Percentiles rank a stretch among this genome's conserved stretches.
These are phyloP conservation scores for Babylonia areolata DNA, from an alignment of 1,140 invertebrate species.

Conservation along the genomic window DNA sequence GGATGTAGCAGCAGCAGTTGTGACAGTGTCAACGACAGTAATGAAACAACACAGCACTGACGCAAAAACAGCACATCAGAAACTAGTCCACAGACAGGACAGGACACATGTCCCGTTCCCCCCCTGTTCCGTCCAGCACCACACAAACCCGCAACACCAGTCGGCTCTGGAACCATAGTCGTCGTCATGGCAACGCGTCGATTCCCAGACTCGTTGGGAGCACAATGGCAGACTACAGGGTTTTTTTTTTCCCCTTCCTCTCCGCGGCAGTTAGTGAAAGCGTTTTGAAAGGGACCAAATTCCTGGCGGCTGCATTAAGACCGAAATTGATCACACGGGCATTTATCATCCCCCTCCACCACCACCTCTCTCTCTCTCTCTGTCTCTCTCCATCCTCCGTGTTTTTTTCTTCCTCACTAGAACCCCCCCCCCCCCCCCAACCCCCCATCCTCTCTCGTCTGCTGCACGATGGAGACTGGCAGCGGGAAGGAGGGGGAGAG, in stretches of 20 bases:
- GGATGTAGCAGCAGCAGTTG: no score
- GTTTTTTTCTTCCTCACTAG: not conserved
- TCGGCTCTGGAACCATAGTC: not conserved
- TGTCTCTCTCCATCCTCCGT: not conserved
- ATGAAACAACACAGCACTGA: not conserved
- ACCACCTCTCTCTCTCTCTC: not conserved
- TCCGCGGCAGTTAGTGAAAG: not conserved
- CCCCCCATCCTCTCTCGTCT: not conserved
- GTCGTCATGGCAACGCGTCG: conserved; percentile 14
- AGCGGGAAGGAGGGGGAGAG: no score
- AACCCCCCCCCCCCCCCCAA: not conserved
- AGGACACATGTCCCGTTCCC: no score
- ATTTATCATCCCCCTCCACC: conserved; percentile 13
- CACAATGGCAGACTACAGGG: not conserved
- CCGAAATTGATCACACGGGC: conserved; percentile 26
- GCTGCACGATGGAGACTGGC: no score
- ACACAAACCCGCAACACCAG: not conserved
- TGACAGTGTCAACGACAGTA: no score
- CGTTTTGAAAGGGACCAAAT: not conserved
- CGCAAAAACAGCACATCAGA: not conserved
- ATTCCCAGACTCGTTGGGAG: not conserved
- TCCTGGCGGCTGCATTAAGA: conserved; percentile 11
- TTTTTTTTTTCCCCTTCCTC: no score
- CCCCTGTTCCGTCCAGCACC: not conserved
- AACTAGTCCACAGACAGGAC: no score